These are phyloP conservation scores for Stomorhina lunata DNA, from an alignment of 2,888 invertebrate genomes.

Conservation along the genomic window DNA sequence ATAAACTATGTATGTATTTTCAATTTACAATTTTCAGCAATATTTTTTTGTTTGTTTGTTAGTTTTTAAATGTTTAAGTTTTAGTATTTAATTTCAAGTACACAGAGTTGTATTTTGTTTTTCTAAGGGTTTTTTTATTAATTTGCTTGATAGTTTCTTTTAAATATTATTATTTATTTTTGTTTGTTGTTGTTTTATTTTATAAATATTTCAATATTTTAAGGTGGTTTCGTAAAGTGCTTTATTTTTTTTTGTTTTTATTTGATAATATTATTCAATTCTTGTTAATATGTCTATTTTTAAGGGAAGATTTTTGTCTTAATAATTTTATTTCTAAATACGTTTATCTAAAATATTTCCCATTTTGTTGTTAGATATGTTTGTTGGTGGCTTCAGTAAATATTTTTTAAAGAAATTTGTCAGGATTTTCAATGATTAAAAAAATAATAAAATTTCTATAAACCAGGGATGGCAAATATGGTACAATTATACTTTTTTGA, in stretches of 20 bases:
- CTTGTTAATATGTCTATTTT: slow-evolving; percentile 1
- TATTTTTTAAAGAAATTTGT: background rate
- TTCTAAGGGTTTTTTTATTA: background rate
- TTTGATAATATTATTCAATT: slow-evolving; percentile 2
- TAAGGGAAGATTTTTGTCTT: slow-evolving; percentile 18
- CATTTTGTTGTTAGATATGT: background rate
- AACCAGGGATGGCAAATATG: too few relatives aligned
- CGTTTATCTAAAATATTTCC: slow-evolving; percentile 31
- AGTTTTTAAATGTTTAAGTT: slow-evolving; percentile 15
- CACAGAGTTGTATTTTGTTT: background rate
- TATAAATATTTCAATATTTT: slow-evolving; percentile 57
- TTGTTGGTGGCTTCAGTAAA: background rate
- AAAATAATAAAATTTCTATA: too few relatives aligned
- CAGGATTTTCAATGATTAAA: too few relatives aligned
- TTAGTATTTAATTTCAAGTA: background rate
- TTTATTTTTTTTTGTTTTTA: slow-evolving; percentile 13
- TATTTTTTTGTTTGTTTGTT: background rate
- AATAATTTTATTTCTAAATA: background rate
- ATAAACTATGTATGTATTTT: background rate
- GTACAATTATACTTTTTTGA: too few relatives aligned
- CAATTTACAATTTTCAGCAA: slow-evolving; percentile 27
- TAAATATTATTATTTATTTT: background rate
- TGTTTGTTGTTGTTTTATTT: background rate
- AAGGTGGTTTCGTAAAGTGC: slow-evolving; percentile 58
- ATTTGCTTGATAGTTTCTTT: slow-evolving; percentile 2